phyloP scores from a whole-genome alignment of 2,113 vertebrate genomes.

The Pelusios castaneus region DNA sequence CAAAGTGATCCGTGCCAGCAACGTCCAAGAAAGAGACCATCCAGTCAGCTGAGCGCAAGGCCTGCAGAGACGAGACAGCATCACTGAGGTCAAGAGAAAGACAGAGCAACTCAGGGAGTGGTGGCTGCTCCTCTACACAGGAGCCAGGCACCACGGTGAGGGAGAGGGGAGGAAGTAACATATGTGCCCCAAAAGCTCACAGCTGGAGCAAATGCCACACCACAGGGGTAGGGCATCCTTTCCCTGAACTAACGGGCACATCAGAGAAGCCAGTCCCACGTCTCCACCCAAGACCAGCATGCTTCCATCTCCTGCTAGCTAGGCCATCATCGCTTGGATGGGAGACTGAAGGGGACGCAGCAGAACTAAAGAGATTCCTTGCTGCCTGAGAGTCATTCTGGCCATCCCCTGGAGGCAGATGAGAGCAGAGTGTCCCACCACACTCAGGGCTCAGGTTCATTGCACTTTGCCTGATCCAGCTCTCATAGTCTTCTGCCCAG shows the following conservation, averaged over 20 bases:
- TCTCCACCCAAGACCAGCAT: background rate
- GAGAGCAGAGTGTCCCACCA: background rate
- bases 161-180: background rate
- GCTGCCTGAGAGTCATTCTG: background rate
- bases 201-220: background rate
- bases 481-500: background rate
- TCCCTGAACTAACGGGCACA: background rate
- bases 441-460: background rate
- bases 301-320: background rate
- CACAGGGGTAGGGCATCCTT: background rate
- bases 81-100: background rate
- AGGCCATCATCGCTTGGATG: too few species aligned
- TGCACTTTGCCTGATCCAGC: background rate
- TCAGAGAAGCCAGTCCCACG: background rate
- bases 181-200: background rate
- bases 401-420: background rate
- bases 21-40: conserved; percentile 66
- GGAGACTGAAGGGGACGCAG: background rate
- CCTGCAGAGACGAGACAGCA: background rate
- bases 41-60: conserved; percentile 54
- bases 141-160: background rate
- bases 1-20: conserved; percentile 73
- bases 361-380: background rate
- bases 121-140: background rate
- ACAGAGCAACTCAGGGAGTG: accelerated